Evolutionary conservation across 2,888 invertebrate species (phyloP), one percentile per base, ranked within the genome.

Genomic region (Strigamia crassipes): DNA sequence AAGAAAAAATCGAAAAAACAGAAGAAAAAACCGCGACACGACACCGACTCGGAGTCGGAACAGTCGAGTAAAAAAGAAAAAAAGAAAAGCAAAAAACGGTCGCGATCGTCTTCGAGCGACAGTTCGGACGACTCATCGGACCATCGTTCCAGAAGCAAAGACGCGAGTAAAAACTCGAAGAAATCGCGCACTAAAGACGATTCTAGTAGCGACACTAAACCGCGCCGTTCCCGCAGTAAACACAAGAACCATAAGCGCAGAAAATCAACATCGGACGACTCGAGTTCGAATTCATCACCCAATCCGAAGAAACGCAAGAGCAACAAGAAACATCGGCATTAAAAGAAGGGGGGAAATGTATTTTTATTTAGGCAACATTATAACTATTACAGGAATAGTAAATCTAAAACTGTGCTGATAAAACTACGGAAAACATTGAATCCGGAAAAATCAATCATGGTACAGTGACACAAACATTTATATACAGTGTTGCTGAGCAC

Each of bases 201-300:
- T 12, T 51, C 61, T 0, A 61, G 21, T 6, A 18, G 1, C 23
- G 34, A 78, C 23, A 6, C 78, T 1, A 31, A 34, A n/a, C 18
- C 27, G 6, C 78, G 34, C n/a, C 81, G 61, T 79, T 83, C 82
- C 31, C 77, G 81, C n/a, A 81, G 79, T 18, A 83, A 56, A 79
- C 34, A n/a, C 31, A 82, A 79, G 18, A 82, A 79, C 21, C 31
- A 81, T 6, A 82, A 41, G 73, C 56, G 56, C 2, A 80, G 18
- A 77, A 66, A 23, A 27, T 34, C 46, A 10, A 38, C 8, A 46
- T 82, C 82, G 1, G 46, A 12, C 15, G 77, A 79, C 80, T 79
- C 79, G 3, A 38, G 18, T 5, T 78, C 78, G 12, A 27, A 78
- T 78, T 78, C 78, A 2, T 78, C 78, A 31, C n/a, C 18, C 5